phyloP scores from a whole-genome alignment of 2,888 invertebrate species.

The Crematogaster levior region DNA sequence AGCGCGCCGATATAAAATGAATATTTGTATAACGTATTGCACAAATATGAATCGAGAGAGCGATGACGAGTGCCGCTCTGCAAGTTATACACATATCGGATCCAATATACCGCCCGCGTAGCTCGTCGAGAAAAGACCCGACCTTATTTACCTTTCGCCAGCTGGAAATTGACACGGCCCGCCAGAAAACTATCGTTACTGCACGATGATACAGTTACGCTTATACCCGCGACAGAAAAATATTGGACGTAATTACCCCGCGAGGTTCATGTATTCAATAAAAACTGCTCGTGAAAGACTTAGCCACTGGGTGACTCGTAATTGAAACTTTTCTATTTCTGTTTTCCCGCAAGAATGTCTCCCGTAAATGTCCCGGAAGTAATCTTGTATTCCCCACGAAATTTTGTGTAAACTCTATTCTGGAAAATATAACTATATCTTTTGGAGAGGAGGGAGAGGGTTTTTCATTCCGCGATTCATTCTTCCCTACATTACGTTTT shows the following conservation, averaged over 20 bases:
- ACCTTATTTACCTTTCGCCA: constrained; percentile 29
- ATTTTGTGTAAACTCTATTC: neutral
- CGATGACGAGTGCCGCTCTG: neutral
- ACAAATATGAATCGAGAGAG: constrained; percentile 2
- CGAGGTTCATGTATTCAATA: neutral
- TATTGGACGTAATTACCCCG: neutral
- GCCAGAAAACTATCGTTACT: neutral
- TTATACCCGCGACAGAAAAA: constrained; percentile 4
- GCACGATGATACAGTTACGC: neutral
- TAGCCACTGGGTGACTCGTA: too few species aligned
- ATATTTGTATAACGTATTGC: constrained; percentile 47
- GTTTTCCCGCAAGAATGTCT: neutral
- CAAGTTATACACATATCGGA: constrained; percentile 10
- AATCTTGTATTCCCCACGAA: neutral
- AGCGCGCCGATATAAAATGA: constrained; percentile 37
- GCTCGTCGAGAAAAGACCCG: neutral
- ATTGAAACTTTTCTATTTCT: neutral
- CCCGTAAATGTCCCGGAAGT: neutral
- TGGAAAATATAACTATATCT: neutral
- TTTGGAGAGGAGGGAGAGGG: neutral
- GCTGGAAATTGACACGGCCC: constrained; percentile 11
- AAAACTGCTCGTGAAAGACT: neutral
- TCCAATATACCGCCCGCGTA: constrained; percentile 4
- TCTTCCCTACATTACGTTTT: too few species aligned
- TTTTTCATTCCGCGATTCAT: neutral